A percentile compares a stretch with the other conserved stretches of the same genome.
These are phyloP conservation scores for Zootermopsis nevadensis DNA, from an alignment of 2,888 invertebrate genomes.

Conservation along the genomic window DNA sequence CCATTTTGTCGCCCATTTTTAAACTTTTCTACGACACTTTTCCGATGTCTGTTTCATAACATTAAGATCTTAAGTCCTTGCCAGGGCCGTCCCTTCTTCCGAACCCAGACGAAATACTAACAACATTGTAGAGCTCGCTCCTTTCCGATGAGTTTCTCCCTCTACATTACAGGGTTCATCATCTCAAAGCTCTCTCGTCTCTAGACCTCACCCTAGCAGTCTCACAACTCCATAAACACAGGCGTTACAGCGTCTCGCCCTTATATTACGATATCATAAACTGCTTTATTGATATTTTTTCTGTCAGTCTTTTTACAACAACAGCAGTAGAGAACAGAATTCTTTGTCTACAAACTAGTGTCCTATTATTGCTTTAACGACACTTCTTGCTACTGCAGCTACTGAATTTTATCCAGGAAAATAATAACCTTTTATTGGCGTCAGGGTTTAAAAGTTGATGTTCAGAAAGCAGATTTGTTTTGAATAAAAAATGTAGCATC, in stretches of 20 bases:
- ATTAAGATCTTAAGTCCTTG: slow-evolving; percentile 25
- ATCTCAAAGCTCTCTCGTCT: slow-evolving; percentile 7
- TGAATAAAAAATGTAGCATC: too few relatives aligned
- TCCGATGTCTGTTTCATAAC: slow-evolving; percentile 2
- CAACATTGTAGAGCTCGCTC: slow-evolving; percentile 31
- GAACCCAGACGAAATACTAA: slow-evolving; percentile 39
- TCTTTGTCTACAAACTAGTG: neutral
- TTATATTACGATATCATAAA: slow-evolving; percentile 45
- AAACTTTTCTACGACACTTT: neutral
- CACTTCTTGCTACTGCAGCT: too few relatives aligned
- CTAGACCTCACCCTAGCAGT: neutral
- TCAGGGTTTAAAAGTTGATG: too few relatives aligned
- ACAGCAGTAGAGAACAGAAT: neutral
- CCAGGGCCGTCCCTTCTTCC: neutral
- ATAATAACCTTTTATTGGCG: too few relatives aligned
- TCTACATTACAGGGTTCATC: slow-evolving; percentile 31
- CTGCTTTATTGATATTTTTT: slow-evolving; percentile 47
- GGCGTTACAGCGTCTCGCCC: slow-evolving; percentile 22
- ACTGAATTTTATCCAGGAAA: too few relatives aligned
- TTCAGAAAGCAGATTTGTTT: too few relatives aligned
- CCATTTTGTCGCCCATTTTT: slow-evolving; percentile 29
- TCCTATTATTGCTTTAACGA: too few relatives aligned
- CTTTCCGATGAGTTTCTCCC: slow-evolving; percentile 19
- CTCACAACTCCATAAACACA: slow-evolving; percentile 14
- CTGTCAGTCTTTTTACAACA: slow-evolving; percentile 23